Base-by-base conservation (phyloP, 2,113 vertebrate genomes). In the Brachionichthys hirsutus region DNA sequence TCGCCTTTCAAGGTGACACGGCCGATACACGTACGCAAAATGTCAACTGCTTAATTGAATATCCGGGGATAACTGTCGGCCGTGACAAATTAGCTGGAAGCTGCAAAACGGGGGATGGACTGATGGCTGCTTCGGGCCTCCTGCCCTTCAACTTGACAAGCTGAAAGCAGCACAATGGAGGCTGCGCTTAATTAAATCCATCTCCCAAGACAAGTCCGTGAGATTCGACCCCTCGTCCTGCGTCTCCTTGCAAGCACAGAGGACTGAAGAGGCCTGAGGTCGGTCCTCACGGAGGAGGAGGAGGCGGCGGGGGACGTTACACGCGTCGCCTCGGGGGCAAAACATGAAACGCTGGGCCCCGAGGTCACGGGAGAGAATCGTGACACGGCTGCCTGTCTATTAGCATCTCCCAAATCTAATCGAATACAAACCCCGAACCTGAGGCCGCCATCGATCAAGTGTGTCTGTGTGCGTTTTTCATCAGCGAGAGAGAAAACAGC, bases 371-470 rank as follows among this genome's bases (percentile, higher is more conserved):
- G 48, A 77, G 13, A 56, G 67, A 78, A 67, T 73, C 79, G 77
- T 82, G 77, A 85, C 75, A 80, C 79, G 79, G 85, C 85, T 81
- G 81, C 60, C 74, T 86, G 84, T 89, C 86, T 81, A 80, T 86
- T 83, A 86, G 79, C 20, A 43, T 85, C 70, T 77, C 61, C 68
- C 64, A 54, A 80, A 89, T 85, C 73, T 78, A 83, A 89, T 89
- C 83, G 75, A 17, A 54, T 12, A 62, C 58, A n/a, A 71, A 75
- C 43, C 73, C 59, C 62, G 73, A 55, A 82, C 54, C 78, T 65
- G 52, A 46, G 51, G 83, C 76, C 76, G 41, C 4, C 53, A 85
- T 87, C 54, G 72, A 88, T 85, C 70, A 62, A 67, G 11, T 52
- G 63, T 42, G 47, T 66, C 50, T 45, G 42, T 17, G 4, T 56